These are phyloP conservation scores for Adelges cooleyi DNA, from an alignment of 1,140 invertebrate species.

Conservation along the genomic window DNA sequence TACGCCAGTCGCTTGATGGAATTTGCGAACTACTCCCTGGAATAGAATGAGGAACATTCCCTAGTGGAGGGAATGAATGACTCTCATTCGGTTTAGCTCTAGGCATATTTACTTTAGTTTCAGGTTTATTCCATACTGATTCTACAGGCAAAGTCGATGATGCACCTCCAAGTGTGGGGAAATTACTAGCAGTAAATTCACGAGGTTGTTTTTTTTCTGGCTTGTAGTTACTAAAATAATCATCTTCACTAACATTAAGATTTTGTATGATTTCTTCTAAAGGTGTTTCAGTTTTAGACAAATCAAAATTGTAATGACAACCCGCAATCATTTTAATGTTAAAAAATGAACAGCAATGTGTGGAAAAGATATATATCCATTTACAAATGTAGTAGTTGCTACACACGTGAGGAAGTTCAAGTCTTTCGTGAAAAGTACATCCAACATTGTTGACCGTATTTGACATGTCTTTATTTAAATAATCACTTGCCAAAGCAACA, in stretches of 20 bases:
- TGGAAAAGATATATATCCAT: conserved; percentile 10
- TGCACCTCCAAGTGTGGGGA: not conserved
- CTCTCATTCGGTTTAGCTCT: no score
- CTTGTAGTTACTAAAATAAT: not conserved
- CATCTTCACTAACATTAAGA: not conserved
- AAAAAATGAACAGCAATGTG: conserved; percentile 9
- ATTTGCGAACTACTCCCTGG: no score
- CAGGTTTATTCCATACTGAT: not conserved
- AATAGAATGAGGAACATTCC: no score
- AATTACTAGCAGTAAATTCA: not conserved
- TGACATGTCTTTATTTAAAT: conserved; percentile 1
- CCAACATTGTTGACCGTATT: not conserved
- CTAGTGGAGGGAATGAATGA: no score
- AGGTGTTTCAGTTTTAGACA: not conserved
- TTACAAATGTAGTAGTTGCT: conserved; percentile 8
- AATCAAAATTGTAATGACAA: conserved; percentile 4
- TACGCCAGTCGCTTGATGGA: no score
- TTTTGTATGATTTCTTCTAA: not conserved
- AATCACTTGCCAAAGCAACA: conserved; percentile 4
- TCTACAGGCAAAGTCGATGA: not conserved
- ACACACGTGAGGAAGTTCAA: not conserved
- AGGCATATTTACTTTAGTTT: no score
- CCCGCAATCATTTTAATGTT: not conserved
- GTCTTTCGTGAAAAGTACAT: conserved; percentile 8
- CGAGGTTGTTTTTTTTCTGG: not conserved